A percentile compares a stretch with the other conserved stretches of the same genome.
Evolutionary conservation across 2,113 vertebrate species (phyloP).

Genomic region (Mirza zaza): DNA sequence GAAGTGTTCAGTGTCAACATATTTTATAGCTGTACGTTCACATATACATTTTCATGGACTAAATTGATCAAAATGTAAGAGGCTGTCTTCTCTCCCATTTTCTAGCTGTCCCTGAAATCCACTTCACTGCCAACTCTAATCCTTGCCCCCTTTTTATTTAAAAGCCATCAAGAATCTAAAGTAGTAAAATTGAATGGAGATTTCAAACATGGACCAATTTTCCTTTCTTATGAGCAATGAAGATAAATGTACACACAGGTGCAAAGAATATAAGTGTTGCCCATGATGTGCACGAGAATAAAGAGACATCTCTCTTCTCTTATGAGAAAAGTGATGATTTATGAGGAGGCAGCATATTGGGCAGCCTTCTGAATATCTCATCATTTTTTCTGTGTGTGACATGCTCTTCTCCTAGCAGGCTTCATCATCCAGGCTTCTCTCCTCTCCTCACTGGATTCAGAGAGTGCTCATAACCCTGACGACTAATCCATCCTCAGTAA

Average conservation of each 20-base stretch:
- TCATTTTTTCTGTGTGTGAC: neutral
- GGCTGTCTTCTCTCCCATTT: neutral
- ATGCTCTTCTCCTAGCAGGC: neutral
- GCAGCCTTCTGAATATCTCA: constrained; percentile 13
- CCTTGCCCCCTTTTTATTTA: constrained; percentile 37
- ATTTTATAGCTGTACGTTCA: neutral
- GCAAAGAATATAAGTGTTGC: neutral
- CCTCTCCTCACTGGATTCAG: neutral
- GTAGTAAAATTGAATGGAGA: constrained; percentile 16
- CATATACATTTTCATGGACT: constrained; percentile 7
- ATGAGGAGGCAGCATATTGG: neutral
- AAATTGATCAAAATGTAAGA: constrained; percentile 10
- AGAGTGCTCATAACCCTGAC: neutral
- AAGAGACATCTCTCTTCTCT: constrained; percentile 21
- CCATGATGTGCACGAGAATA: neutral
- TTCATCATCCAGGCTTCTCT: neutral
- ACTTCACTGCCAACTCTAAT: neutral
- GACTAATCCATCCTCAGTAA: neutral
- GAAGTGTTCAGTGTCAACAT: neutral
- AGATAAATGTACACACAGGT: neutral
- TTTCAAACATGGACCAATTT: constrained; percentile 39
- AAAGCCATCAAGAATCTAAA: constrained; percentile 39
- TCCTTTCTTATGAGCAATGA: constrained; percentile 47
- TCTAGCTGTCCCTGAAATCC: constrained; percentile 31
- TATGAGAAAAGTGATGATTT: neutral